Evolutionary conservation across 2,797 vertebrate species (phyloP), one percentile per base, ranked within the genome.

Genomic region (Notamacropus eugenii): DNA sequence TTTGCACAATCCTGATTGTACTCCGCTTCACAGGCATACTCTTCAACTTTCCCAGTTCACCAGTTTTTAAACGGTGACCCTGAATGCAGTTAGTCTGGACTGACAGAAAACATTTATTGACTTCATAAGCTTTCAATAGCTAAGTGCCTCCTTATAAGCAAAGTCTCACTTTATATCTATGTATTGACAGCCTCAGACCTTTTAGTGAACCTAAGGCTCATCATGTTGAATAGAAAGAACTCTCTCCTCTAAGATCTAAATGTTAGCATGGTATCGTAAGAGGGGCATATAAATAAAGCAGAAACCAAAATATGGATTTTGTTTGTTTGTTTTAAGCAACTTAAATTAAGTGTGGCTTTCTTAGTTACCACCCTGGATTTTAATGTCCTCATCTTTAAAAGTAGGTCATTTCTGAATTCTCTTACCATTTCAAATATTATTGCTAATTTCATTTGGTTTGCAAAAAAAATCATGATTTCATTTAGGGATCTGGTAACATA

Each of bases 401-500:
- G 46, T 46, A 27, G 0, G 40, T 10, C 22, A 87, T 27, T 46
- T 27, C 22, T 46, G 6, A 82, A 82, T 0, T 82, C 6, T 40
- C 22, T 87, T 46, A 9, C 9, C n/a, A 40, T 5, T 40, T 74
- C 16, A 74, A 22, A 40, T 74, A 40, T 74, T 40, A 74, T 74
- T 74, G 1, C 2, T 74, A n/a, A 22, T 74, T 40, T n/a, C 0
- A 22, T 74, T 40, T 74, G 6, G 1, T 46, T 87, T 5, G 10
- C 3, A 46, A 82, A 82, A 67, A 5, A 52, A 82, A 46, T 92
- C 93, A 90, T 91, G 92, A 82, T 22, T 93, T 82, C 24, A 50
- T 74, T 93, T 87, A 96, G 56, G 82, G 27, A 57, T 90, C 34
- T 40, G 2, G 87, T 59, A 93, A 90, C 58, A 67, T 74, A 24